Base-by-base conservation (phyloP, 2,797 vertebrate genomes). In the Peromyscus aztecus region DNA sequence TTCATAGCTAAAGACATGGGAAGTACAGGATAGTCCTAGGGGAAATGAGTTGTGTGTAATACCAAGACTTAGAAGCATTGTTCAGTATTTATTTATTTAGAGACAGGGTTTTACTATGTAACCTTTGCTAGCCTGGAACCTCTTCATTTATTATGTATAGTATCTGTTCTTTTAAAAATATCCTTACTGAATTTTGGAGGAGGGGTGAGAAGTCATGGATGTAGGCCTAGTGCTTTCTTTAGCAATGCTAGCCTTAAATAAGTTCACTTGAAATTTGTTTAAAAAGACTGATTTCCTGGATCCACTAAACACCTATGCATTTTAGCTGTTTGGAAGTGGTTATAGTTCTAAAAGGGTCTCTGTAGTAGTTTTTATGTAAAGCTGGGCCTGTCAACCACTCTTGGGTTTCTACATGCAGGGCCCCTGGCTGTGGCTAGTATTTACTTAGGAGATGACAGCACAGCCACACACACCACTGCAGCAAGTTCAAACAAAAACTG, bases 331-430 rank as follows among this genome's bases (percentile, higher is more conserved):
- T 80, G 55, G 52, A 88, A 77, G 17, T 85, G 71, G 43, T 90
- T 88, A 6, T 55, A 63, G 34, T 95, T 87, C 46, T 78, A 55
- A 77, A 84, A 89, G 61, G 23, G 24, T 63, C 55, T 88, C 21
- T 88, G 21, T 96, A 37, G 37, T 31, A 67, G 65, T 92, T 97
- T 95, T 91, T 87, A 65, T 86, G 6, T 57, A 84, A 89, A 91
- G 31, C 63, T 93, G 75, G n/a, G 9, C 84, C 92, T 95, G 37
- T 94, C 91, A 92, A 90, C 89, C 40, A 40, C 1, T 49, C 17
- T 46, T 87, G 2, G 40, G 12, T 77, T 77, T 19, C 49, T 6
- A 85, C 65, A 73, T 27, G 3, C 27, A 92, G 87, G 52, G 93
- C 34, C 65, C 43, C n/a, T 78, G 73, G 82, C 46, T 81, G 59